Conservation (phyloP, 92 coral and sea anemone species). For the Hydrozoanthus gracilis region DNA sequence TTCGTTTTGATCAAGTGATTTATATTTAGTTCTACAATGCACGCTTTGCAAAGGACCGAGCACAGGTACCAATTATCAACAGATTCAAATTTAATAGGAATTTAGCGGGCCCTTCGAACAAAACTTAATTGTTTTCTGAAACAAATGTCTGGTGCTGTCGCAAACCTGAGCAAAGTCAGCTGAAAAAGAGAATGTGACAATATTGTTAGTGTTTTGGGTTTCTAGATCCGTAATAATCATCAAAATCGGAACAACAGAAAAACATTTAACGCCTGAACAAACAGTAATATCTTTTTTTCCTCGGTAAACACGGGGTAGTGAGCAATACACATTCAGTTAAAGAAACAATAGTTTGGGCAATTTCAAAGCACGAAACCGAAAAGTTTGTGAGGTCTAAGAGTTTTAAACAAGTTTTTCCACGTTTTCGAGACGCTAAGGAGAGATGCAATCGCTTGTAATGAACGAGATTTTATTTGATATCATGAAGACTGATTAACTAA, state of each 20-base stretch:
- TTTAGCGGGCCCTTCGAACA: not conserved
- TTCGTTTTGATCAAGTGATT: not conserved
- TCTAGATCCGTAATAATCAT: conserved; percentile 5
- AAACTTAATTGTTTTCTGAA: conserved; percentile 34
- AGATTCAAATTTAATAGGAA: conserved; percentile 12
- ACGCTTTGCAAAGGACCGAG: not conserved
- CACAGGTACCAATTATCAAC: not conserved
- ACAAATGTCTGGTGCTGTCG: not conserved
- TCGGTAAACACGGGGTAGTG: conserved; percentile 12
- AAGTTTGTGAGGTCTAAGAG: not conserved
- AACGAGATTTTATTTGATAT: not conserved
- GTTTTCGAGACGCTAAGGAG: not conserved
- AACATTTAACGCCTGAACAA: conserved; percentile 43
- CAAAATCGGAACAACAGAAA: conserved; percentile 34
- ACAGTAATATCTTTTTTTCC: conserved; percentile 36
- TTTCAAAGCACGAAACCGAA: not conserved
- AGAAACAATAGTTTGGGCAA: conserved; percentile 9
- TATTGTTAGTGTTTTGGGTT: conserved; percentile 29
- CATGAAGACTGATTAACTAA: conserved; percentile 22
- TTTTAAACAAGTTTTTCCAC: not conserved
- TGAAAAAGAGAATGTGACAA: conserved; percentile 27
- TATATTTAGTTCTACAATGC: too few relatives aligned
- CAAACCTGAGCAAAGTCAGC: conserved; percentile 41
- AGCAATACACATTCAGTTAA: not conserved
- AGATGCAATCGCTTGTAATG: not conserved